A percentile compares a stretch with the other conserved stretches of the same genome.
phyloP scores from a whole-genome alignment of 2,888 invertebrate species.

The Pegoplata infirma region DNA sequence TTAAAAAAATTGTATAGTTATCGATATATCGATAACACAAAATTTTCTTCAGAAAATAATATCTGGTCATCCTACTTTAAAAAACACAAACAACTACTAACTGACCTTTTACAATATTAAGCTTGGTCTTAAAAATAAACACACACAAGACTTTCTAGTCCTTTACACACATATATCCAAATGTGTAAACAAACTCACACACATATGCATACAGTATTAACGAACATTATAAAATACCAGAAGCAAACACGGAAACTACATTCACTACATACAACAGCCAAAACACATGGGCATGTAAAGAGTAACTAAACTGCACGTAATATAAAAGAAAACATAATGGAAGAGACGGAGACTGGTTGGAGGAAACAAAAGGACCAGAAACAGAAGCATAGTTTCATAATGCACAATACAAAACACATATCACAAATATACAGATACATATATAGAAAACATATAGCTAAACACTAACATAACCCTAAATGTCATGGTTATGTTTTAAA shows the following conservation, averaged over 20 bases:
- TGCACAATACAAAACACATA: not conserved
- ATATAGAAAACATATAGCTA: not conserved
- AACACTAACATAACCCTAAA: conserved; percentile 68
- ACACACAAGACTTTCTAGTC: conserved; percentile 20
- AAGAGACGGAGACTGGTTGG: not conserved
- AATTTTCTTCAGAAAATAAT: too few relatives aligned
- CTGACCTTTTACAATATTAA: conserved; percentile 55
- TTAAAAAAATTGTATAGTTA: too few relatives aligned
- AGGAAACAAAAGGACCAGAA: not conserved
- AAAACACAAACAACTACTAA: conserved; percentile 31
- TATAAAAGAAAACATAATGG: not conserved
- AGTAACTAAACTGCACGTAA: conserved; percentile 26
- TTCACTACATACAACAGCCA: conserved; percentile 27
- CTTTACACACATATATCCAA: not conserved
- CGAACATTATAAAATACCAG: conserved; percentile 24
- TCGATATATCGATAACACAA: too few relatives aligned
- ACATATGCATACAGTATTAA: not conserved
- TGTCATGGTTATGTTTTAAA: conserved; percentile 75
- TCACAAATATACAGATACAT: conserved; percentile 18
- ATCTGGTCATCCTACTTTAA: not conserved
- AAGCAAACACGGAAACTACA: conserved; percentile 26
- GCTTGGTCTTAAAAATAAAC: conserved; percentile 20
- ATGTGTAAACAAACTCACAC: not conserved
- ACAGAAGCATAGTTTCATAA: not conserved
- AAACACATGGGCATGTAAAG: conserved; percentile 1